A percentile compares a stretch with the other conserved stretches of the same genome.
phyloP scores from a whole-genome alignment of 2,888 invertebrate species.

The Xestia sexstrigata region DNA sequence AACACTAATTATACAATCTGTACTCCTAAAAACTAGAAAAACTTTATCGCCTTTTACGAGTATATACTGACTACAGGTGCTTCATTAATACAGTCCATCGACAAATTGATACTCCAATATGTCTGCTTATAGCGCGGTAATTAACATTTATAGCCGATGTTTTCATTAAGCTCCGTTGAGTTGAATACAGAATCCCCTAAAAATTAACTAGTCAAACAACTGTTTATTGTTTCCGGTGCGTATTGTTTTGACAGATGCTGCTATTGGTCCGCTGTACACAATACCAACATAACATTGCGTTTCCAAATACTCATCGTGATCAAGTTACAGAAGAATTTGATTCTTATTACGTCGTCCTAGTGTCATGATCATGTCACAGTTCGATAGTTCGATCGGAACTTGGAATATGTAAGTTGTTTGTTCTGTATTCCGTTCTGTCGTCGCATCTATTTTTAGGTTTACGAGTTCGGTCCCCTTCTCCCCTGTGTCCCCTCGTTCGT shows the following conservation, averaged over 20 bases:
- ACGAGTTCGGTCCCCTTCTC: slow-evolving; percentile 85
- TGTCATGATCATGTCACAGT: slow-evolving; percentile 60
- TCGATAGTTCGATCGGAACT: slow-evolving; percentile 58
- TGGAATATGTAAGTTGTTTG: slow-evolving; percentile 63
- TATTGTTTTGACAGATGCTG: slow-evolving; percentile 87
- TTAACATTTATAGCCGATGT: slow-evolving; percentile 63
- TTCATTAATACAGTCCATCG: slow-evolving; percentile 50
- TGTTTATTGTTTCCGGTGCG: slow-evolving; percentile 85
- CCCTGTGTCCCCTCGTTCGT: slow-evolving; percentile 70
- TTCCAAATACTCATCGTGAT: slow-evolving; percentile 52
- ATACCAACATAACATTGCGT: slow-evolving; percentile 56
- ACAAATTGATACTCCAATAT: slow-evolving; percentile 51
- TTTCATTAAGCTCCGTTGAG: slow-evolving; percentile 64
- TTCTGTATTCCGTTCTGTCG: slow-evolving; percentile 77
- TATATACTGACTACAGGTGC: slow-evolving; percentile 31
- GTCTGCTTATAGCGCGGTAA: slow-evolving; percentile 45
- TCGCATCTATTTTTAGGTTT: slow-evolving; percentile 88
- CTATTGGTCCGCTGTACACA: slow-evolving; percentile 63
- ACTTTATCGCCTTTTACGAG: slow-evolving; percentile 19
- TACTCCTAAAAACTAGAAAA: slow-evolving; percentile 13
- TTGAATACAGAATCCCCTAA: slow-evolving; percentile 66
- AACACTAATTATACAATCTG: neutral
- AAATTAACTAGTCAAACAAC: slow-evolving; percentile 75
- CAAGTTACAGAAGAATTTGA: slow-evolving; percentile 63
- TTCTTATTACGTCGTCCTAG: slow-evolving; percentile 65